Base-by-base conservation (phyloP, 2,888 invertebrate genomes). In the Oasisia sp. region DNA sequence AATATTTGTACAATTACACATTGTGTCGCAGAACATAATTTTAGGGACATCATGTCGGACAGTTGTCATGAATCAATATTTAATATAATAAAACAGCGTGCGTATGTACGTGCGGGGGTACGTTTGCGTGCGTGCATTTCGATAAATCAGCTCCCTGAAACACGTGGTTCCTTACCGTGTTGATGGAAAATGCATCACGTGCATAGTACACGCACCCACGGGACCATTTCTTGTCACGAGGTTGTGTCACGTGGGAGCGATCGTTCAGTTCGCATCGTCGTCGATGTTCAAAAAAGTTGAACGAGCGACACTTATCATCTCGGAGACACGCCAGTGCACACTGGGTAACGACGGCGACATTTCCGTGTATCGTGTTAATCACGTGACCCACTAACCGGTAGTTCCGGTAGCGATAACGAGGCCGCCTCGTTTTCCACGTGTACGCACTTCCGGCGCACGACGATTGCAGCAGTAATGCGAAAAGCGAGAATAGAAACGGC, bases 271-370 rank as follows among this genome's bases (percentile, higher is more conserved):
- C 94, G 94, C 96, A 96, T 27, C 92, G 92, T 0, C 90, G 91
- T 11, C 91, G 92, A 9, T 58, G 92, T 19, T 32, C 89, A 56
- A 94, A 94, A 92, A 94, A 95, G 93, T 95, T 96, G 93, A 95
- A 95, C 9, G 95, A 95, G 38, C 92, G 91, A 93, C 95, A 95
- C n/a, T 92, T 92, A 27, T 92, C 90, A 9, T 93, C 92, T 89
- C 94, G 94, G 14, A 95, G 93, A 93, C 95, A 95, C 90, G 95
- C 95, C 93, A 95, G 93, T 2, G 95, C 95, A 91, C 95, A 95
- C 89, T 95, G 95, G 27, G 94, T 94, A 56, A 93, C 94, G 32
- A 94, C 93, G 38, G 92, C 93, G 89, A 94, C 94, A 45, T 94
- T 94, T n/a, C 74, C 74, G 74, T n/a, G 74, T 27, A 74, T 74